Evolutionary conservation across 2,888 invertebrate species (phyloP).

Genomic region (Epsilonema sp.): DNA sequence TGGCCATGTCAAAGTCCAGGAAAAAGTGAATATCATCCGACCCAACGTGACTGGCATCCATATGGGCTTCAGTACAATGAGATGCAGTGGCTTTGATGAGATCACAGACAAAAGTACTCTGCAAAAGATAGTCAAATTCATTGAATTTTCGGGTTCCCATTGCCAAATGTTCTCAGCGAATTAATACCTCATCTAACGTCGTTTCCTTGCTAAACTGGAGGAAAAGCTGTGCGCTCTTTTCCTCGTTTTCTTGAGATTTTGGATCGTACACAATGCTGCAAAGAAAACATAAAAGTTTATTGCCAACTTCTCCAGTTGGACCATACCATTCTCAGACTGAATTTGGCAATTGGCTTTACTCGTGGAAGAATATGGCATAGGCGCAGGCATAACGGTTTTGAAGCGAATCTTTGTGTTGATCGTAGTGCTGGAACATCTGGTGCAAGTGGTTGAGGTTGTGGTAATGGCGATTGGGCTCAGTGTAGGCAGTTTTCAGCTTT

Average conservation of each 20-base stretch:
- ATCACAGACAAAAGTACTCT: slow-evolving; percentile 22
- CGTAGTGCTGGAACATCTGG: slow-evolving; percentile 15
- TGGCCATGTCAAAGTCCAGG: slow-evolving; percentile 44
- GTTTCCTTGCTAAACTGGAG: slow-evolving; percentile 37
- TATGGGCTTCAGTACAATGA: slow-evolving; percentile 41
- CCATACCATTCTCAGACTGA: too few species aligned
- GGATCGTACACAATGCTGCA: slow-evolving; percentile 41
- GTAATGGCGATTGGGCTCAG: slow-evolving; percentile 11
- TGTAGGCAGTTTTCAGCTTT: not conserved
- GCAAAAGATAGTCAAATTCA: too few species aligned
- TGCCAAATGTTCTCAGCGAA: too few species aligned
- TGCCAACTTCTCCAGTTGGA: too few species aligned
- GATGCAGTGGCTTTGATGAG: slow-evolving; percentile 37
- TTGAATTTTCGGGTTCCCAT: too few species aligned
- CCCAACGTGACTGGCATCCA: slow-evolving; percentile 36
- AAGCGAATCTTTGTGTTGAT: slow-evolving; percentile 12
- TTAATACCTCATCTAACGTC: slow-evolving; percentile 33
- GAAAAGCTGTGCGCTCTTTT: slow-evolving; percentile 38
- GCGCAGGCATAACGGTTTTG: slow-evolving; percentile 42
- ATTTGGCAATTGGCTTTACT: too few species aligned
- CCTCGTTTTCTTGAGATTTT: slow-evolving; percentile 38
- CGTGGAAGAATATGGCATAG: slow-evolving; percentile 58
- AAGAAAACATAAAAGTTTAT: too few species aligned
- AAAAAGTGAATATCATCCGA: slow-evolving; percentile 42
- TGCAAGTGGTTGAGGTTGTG: slow-evolving; percentile 17